Base-by-base conservation (phyloP, 2,797 vertebrate species). In the Gymnodraco acuticeps region DNA sequence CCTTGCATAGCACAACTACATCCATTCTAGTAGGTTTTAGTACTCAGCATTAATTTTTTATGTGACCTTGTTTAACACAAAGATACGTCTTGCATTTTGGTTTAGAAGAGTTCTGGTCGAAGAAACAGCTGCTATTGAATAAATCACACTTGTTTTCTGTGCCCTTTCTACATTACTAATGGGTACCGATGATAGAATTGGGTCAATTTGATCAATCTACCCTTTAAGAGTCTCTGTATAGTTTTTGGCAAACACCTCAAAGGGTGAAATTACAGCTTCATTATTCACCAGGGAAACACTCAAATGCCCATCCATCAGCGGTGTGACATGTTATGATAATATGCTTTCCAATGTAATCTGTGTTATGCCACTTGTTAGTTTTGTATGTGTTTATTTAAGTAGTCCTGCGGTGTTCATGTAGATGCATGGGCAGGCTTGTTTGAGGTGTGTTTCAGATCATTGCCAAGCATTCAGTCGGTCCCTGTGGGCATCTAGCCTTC, bases 181-280 rank as follows among this genome's bases (percentile, higher is more conserved):
- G 27, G 53, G 42, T 46, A 47, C 38, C 4, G 3, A 64, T 83
- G 72, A 82, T 82, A 88, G 27, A 70, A 68, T 43, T 82, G 80
- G 80, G 86, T 77, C 82, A 80, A 5, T 84, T 76, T 83, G 84
- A 83, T 85, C 68, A 78, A 80, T 83, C 81, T 61, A 42, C 73
- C 62, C 56, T 62, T 41, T 15, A 67, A 4, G 70, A 71, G 27
- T 75, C 54, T 73, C 58, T 59, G 64, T 53, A 16, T 19, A 58
- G 72, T 62, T 19, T 38, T 84, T 85, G 78, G 75, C 76, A 87
- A 75, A 83, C 69, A 73, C 65, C 75, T 79, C 47, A 64, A 20
- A 27, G 72, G 50, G 10, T 75, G 69, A 70, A 79, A 83, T 88
- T 81, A 82, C 74, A 72, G 73, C 23, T 31, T 10, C 33, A 54